A percentile compares a stretch with the other conserved stretches of the same genome.
phyloP scores from a whole-genome alignment of 2,113 vertebrate species.

The Pomatostomus ruficeps region DNA sequence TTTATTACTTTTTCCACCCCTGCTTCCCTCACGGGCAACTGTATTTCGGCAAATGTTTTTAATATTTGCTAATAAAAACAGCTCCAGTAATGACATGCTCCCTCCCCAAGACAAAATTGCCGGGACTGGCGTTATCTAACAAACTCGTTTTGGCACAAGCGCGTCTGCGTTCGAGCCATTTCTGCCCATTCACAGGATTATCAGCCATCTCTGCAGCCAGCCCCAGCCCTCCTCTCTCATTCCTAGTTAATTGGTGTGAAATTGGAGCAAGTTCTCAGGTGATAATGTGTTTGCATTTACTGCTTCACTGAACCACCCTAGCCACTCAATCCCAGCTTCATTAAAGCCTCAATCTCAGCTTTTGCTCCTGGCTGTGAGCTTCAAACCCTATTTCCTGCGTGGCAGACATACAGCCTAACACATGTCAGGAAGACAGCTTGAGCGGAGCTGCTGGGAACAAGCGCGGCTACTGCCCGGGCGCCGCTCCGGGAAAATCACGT shows the following conservation, averaged over 20 bases:
- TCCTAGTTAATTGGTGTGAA: slow-evolving; percentile 76
- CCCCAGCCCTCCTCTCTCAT: slow-evolving; percentile 66
- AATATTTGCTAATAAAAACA: slow-evolving; percentile 56
- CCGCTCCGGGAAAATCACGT: slow-evolving; percentile 31
- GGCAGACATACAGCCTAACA: slow-evolving; percentile 52
- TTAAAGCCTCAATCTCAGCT: slow-evolving; percentile 63
- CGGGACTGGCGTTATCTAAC: slow-evolving; percentile 32
- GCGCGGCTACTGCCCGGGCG: background rate
- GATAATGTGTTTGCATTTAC: slow-evolving; percentile 78
- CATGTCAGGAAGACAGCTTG: slow-evolving; percentile 56
- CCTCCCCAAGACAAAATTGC: slow-evolving; percentile 18
- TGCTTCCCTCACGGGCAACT: slow-evolving; percentile 10
- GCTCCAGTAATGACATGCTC: slow-evolving; percentile 47
- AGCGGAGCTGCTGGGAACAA: slow-evolving; percentile 23
- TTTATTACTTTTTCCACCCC: slow-evolving; percentile 34
- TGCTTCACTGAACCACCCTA: slow-evolving; percentile 71
- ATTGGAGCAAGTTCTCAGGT: slow-evolving; percentile 74
- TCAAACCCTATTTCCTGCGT: slow-evolving; percentile 70
- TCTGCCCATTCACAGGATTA: slow-evolving; percentile 56
- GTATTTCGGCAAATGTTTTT: slow-evolving; percentile 35
- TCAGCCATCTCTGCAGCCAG: slow-evolving; percentile 61
- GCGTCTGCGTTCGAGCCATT: background rate
- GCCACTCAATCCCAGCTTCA: slow-evolving; percentile 67
- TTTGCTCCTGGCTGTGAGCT: slow-evolving; percentile 68
- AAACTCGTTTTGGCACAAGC: slow-evolving; percentile 45